phyloP scores from a whole-genome alignment of 2,797 vertebrate species.

The Coilia nasus region DNA sequence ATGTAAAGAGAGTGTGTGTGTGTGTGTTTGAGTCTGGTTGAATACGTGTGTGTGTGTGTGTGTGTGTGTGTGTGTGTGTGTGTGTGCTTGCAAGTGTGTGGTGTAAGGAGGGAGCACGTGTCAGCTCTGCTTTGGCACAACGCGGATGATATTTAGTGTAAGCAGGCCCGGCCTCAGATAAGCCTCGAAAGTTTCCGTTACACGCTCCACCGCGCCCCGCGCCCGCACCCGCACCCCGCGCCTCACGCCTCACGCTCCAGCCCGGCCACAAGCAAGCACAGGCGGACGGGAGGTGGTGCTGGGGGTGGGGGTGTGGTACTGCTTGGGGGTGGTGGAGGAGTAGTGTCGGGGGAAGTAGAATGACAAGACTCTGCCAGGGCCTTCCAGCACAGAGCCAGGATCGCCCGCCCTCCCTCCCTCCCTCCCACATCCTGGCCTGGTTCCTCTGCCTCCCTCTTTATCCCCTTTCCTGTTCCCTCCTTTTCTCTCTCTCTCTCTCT shows the following conservation, averaged over 20 bases:
- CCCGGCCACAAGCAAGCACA: too few relatives aligned
- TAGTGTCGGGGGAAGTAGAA: not conserved
- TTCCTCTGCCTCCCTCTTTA: not conserved
- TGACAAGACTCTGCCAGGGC: slow-evolving; percentile 9
- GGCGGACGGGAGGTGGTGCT: too few relatives aligned
- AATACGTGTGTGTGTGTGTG: too few relatives aligned
- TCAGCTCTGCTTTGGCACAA: not conserved
- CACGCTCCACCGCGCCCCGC: not conserved
- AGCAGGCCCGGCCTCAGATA: not conserved
- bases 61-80: too few relatives aligned
- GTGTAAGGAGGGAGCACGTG: not conserved
- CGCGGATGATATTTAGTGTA: slow-evolving; percentile 2
- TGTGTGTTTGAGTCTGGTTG: too few relatives aligned
- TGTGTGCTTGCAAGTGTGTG: too few relatives aligned
- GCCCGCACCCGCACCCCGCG: not conserved
- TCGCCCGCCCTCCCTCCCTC: too few relatives aligned
- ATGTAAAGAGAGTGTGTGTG: too few relatives aligned
- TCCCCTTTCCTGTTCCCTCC: not conserved
- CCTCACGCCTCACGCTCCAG: too few relatives aligned
- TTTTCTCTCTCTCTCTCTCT: not conserved
- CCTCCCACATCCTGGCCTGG: not conserved
- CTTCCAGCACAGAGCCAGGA: not conserved
- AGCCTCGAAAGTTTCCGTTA: slow-evolving; percentile 19
- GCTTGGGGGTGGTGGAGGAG: too few relatives aligned
- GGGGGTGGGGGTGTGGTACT: not conserved